Evolutionary conservation across 2,113 vertebrate species (phyloP).

Genomic region (Equus quagga): DNA sequence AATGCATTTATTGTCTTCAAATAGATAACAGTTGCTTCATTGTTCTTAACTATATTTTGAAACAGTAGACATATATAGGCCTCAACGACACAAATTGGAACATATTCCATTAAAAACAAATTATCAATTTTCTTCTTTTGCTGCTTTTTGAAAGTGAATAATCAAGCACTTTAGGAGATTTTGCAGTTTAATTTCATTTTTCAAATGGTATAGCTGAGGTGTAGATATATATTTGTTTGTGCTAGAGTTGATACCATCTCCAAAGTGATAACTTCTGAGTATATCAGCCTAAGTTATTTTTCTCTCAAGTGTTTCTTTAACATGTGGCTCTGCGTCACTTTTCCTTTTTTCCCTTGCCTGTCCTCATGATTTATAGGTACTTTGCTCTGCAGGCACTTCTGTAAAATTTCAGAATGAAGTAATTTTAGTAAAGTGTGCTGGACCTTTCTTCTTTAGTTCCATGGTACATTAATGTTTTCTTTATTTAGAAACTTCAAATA

Average conservation of each 20-base stretch:
- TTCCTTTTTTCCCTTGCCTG: not conserved
- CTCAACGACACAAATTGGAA: not conserved
- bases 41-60: not conserved
- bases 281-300: not conserved
- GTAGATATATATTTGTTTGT: not conserved
- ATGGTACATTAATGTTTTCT: not conserved
- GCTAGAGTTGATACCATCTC: not conserved
- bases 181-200: slow-evolving; percentile 20
- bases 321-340: not conserved
- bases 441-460: slow-evolving; percentile 25
- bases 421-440: not conserved
- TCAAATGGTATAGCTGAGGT: not conserved
- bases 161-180: not conserved
- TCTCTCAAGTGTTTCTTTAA: not conserved
- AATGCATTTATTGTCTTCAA: not conserved
- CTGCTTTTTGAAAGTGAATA: not conserved
- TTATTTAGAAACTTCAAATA: slow-evolving; percentile 40
- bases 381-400: not conserved
- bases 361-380: not conserved
- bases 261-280: not conserved
- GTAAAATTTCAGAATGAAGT: slow-evolving; percentile 31
- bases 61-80: not conserved
- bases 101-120: not conserved
- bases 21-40: not conserved
- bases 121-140: slow-evolving; percentile 19